These are phyloP conservation scores for Caenorhabditis sulstoni DNA, from an alignment of 2,888 invertebrate genomes.

Conservation along the genomic window DNA sequence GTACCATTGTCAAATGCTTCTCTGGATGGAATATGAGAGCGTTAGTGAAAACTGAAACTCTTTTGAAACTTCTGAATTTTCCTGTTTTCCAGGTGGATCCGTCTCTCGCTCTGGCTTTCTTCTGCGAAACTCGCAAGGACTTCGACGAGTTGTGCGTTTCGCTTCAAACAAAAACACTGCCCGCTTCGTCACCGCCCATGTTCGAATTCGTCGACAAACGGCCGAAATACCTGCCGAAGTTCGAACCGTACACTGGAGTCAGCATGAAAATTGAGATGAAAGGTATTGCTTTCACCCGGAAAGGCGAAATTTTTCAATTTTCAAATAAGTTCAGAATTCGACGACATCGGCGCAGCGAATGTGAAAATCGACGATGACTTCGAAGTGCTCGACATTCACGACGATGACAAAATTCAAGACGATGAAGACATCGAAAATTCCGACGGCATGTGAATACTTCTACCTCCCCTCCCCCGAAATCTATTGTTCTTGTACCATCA, in stretches of 20 bases:
- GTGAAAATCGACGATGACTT: slow-evolving; percentile 79
- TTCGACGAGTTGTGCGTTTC: slow-evolving; percentile 60
- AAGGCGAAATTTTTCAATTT: neutral
- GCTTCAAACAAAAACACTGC: slow-evolving; percentile 67
- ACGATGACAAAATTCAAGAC: slow-evolving; percentile 31
- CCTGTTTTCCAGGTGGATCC: slow-evolving; percentile 80
- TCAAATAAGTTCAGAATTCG: slow-evolving; percentile 71
- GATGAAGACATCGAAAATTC: slow-evolving; percentile 1
- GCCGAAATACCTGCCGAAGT: slow-evolving; percentile 76
- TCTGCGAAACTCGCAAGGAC: slow-evolving; percentile 71
- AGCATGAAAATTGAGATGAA: slow-evolving; percentile 71
- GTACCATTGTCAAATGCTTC: slow-evolving; percentile 78
- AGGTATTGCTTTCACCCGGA: slow-evolving; percentile 44
- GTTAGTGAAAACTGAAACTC: slow-evolving; percentile 19
- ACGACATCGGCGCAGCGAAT: slow-evolving; percentile 74
- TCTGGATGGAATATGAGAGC: slow-evolving; percentile 77
- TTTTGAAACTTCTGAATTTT: neutral
- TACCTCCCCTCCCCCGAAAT: neutral
- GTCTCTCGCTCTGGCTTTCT: slow-evolving; percentile 77
- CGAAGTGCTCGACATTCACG: slow-evolving; percentile 72
- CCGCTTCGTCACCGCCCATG: slow-evolving; percentile 73
- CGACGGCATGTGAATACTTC: too few relatives aligned
- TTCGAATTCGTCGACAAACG: slow-evolving; percentile 79
- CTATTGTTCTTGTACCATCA: neutral
- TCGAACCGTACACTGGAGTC: slow-evolving; percentile 78